Percentiles rank a stretch among this genome's conserved stretches.
phyloP scores from a whole-genome alignment of 2,888 invertebrate species.

The Mythimna ferrago region DNA sequence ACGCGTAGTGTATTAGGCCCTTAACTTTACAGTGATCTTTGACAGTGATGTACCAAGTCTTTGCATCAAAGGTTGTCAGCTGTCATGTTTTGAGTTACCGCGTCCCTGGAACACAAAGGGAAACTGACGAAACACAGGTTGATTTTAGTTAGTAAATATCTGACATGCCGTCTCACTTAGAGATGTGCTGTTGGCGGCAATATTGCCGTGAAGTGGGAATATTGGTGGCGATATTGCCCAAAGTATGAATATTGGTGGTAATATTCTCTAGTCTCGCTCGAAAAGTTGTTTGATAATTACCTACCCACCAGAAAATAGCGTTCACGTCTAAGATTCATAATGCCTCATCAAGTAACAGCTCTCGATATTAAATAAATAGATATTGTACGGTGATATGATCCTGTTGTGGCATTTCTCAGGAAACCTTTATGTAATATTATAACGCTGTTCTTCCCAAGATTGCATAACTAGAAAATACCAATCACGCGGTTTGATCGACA shows the following conservation, averaged over 20 bases:
- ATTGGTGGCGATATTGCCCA: no score
- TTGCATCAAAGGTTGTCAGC: neutral
- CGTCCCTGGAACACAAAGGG: no score
- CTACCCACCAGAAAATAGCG: no score
- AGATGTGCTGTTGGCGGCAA: no score
- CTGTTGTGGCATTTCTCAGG: neutral
- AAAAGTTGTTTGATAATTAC: no score
- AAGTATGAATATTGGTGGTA: no score
- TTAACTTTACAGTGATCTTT: neutral
- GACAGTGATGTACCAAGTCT: neutral
- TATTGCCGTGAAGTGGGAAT: no score
- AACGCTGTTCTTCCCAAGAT: neutral
- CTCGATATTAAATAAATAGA: neutral
- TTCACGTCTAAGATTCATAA: neutral
- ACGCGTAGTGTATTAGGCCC: no score
- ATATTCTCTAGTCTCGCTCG: no score
- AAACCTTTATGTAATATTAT: neutral
- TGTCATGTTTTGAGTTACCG: neutral
- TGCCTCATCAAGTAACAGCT: neutral
- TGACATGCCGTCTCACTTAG: no score
- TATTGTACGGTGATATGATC: neutral
- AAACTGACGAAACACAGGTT: no score
- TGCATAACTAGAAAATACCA: neutral
- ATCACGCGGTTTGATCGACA: slow-evolving; percentile 1
- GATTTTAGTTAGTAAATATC: no score